Evolutionary conservation across 2,797 vertebrate genomes (phyloP), one percentile per base, ranked within the genome.

Genomic region (Danio kyathit): DNA sequence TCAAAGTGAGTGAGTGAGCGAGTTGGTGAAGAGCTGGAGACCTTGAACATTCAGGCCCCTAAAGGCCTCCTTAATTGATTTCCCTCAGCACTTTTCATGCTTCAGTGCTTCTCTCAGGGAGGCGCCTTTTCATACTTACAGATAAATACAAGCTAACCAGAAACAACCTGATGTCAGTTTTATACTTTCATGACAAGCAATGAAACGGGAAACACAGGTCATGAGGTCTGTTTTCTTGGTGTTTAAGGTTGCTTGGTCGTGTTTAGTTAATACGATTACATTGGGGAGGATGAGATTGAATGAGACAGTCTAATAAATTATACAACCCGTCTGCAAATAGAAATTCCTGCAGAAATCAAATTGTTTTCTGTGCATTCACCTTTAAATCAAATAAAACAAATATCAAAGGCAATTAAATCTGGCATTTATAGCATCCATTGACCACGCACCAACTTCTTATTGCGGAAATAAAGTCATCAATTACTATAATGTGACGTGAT

Each of bases 11-110:
- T 5, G 69, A 4, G 13, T 10, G 19, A 70, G 52, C 12, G 41
- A 43, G 21, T 52, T 56, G 48, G 49, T 56, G 52, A 41, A 46
- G 41, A 4, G 16, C 43, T 21, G n/a, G 46, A 60, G 77, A 70
- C 48, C 78, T 48, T 64, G 8, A 66, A 79, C 49, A 21, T 17
- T 74, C 49, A 64, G 57, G 38, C 29, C 69, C 74, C 78, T 51
- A n/a, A 12, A 63, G 5, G 63, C 77, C 38, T 48, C 56, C 59
- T 49, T 83, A 80, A 85, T 85, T 85, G 71, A 74, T 74, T 80
- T 81, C 17, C 49, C 67, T 77, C 63, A 69, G 74, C 56, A 64
- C 67, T 83, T 83, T 74, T 74, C 61, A 78, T 85, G 81, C 70
- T 46, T 77, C 73, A 54, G 69, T 75, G 40, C 49, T 80, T 54